Percentiles rank a stretch among this genome's conserved stretches.
Conservation (phyloP, 2,888 invertebrate genomes). For the Acleris cristana region DNA sequence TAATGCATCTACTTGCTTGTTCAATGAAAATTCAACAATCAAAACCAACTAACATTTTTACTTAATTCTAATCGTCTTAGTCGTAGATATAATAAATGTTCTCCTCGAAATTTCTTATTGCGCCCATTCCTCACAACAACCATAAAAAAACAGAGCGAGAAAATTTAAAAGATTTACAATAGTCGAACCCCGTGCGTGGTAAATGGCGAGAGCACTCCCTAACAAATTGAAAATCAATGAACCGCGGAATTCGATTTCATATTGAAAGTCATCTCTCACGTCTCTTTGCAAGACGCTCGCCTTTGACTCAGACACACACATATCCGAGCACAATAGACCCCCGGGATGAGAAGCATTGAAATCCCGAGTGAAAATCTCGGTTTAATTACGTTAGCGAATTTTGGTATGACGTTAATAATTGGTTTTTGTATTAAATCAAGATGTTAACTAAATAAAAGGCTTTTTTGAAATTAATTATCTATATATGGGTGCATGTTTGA, state of each 20-base stretch:
- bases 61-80: neutral
- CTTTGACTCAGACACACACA: slow-evolving; percentile 73
- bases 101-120: neutral
- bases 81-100: neutral
- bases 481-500: too few relatives aligned
- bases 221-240: slow-evolving; percentile 86
- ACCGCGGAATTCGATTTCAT: slow-evolving; percentile 87
- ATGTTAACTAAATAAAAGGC: too few relatives aligned
- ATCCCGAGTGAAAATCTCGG: slow-evolving; percentile 10
- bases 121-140: neutral
- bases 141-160: slow-evolving; percentile 37
- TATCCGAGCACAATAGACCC: slow-evolving; percentile 56
- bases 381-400: slow-evolving; percentile 4
- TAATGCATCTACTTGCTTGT: too few relatives aligned
- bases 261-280: slow-evolving; percentile 84
- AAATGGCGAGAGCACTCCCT: slow-evolving; percentile 76
- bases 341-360: slow-evolving; percentile 37
- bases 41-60: too few relatives aligned
- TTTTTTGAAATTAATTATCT: too few relatives aligned
- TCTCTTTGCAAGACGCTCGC: slow-evolving; percentile 65
- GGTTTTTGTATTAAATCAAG: neutral
- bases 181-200: slow-evolving; percentile 68
- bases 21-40: too few relatives aligned
- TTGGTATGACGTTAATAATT: neutral
- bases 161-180: slow-evolving; percentile 70